Evolutionary conservation across 2,797 vertebrate species (phyloP).

Genomic region (Anabas testudineus): DNA sequence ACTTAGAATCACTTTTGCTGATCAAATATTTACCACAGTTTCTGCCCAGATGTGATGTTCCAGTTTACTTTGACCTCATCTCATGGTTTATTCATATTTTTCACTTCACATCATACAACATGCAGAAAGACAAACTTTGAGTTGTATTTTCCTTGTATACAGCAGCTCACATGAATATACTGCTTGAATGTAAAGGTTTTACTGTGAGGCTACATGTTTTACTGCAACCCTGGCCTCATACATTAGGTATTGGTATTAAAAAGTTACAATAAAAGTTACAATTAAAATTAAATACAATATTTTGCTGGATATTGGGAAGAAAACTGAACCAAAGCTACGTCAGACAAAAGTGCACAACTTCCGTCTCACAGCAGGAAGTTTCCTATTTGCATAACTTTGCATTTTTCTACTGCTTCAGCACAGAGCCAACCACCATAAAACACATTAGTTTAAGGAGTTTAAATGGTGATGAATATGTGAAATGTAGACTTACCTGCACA

Average conservation of each 20-base stretch:
- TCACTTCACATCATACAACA: background rate
- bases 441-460: background rate
- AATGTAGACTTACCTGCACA: constrained; percentile 55
- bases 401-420: constrained; percentile 26
- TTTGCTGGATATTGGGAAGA: background rate
- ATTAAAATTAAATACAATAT: background rate
- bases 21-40: constrained; percentile 56
- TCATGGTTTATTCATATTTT: background rate
- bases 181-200: background rate
- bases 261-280: no score
- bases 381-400: constrained; percentile 61
- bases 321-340: background rate
- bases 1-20: constrained; percentile 5
- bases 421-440: background rate
- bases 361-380: background rate
- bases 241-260: background rate
- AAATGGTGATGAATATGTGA: constrained; percentile 12
- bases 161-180: background rate
- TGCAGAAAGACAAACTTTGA: background rate
- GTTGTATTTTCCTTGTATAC: constrained; percentile 11
- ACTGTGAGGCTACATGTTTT: background rate
- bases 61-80: constrained; percentile 11
- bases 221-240: background rate
- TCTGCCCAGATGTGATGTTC: constrained; percentile 21
- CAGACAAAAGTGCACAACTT: background rate